Evolutionary conservation across 2,888 invertebrate species (phyloP), one percentile per base, ranked within the genome.

Genomic region (Xanthorhoe designata): DNA sequence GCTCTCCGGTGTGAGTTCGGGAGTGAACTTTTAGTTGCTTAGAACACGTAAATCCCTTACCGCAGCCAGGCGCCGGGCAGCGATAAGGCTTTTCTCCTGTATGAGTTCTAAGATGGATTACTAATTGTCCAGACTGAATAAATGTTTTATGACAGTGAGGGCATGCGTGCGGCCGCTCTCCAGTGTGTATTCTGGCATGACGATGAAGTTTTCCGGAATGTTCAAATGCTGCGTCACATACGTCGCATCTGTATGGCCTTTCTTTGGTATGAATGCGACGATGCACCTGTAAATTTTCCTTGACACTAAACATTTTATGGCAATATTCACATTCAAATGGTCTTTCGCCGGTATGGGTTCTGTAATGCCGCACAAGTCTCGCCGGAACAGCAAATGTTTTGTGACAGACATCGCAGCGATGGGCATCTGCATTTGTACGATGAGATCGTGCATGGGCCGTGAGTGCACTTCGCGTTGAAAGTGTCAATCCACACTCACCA

Each of bases 261-360:
- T 98, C 98, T 89, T 98, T 98, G 66, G 98, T 98, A 87, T 98
- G 98, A 73, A 98, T 98, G 66, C 98, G 95, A 49, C 96, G 94
- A 86, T 98, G 98, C 13, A 98, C 98, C 90, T 97, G 97, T 66
- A 98, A 94, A 86, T 98, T 98, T 88, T 98, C 98, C 88, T 98
- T 98, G 8, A 98, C 98, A 82, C 98, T 98, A 90, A 98, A 98
- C 82, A 97, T 96, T 88, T 98, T 98, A 88, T 96, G 97, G 91
- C 98, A 98, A 87, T 97, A 98, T 86, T 98, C 98, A 89, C 98
- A 98, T 86, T 97, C 96, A 86, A 97, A 98, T 0, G 98, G 98
- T 77, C 98, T 96, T 84, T 98, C 98, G 45, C 98, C 98, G 24
- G 98, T 98, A 84, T 98, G 98, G 9, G 98, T 98, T 68, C 98